Conservation (phyloP, 2,888 invertebrate genomes). For the Caradrina clavipalpis region DNA sequence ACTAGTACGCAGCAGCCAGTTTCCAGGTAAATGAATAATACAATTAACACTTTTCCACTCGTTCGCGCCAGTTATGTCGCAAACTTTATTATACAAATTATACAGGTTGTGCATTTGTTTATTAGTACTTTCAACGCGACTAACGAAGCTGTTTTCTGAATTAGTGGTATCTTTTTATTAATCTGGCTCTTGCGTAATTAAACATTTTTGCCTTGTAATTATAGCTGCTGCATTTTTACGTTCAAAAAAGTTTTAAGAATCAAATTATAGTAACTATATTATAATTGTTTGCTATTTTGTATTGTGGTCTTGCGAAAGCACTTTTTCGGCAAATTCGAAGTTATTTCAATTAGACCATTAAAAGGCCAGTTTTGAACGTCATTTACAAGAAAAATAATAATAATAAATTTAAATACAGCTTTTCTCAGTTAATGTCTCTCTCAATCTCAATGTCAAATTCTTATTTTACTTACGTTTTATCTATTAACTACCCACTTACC, state of each 20-base stretch:
- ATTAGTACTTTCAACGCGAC: slow-evolving; percentile 12
- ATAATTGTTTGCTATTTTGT: no score
- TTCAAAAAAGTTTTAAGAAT: not conserved
- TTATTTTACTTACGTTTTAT: no score
- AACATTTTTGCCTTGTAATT: not conserved
- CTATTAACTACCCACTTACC: no score
- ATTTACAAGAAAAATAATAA: no score
- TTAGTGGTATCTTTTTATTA: slow-evolving; percentile 18
- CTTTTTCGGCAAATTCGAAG: no score
- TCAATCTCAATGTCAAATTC: no score
- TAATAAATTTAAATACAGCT: no score
- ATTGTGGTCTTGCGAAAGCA: no score
- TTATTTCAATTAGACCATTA: no score
- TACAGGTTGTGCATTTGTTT: slow-evolving; percentile 23
- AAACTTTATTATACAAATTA: slow-evolving; percentile 53
- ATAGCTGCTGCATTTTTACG: not conserved
- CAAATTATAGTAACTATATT: no score
- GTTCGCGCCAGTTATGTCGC: slow-evolving; percentile 44
- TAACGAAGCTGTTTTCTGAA: slow-evolving; percentile 34
- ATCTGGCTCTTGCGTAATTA: not conserved
- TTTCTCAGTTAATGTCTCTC: no score
- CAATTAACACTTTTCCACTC: slow-evolving; percentile 45
- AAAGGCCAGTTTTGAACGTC: no score
- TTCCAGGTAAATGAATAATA: slow-evolving; percentile 25
- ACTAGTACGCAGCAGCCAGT: slow-evolving; percentile 25